phyloP scores from a whole-genome alignment of 2,888 invertebrate genomes.

The Clistopyga incitator region DNA sequence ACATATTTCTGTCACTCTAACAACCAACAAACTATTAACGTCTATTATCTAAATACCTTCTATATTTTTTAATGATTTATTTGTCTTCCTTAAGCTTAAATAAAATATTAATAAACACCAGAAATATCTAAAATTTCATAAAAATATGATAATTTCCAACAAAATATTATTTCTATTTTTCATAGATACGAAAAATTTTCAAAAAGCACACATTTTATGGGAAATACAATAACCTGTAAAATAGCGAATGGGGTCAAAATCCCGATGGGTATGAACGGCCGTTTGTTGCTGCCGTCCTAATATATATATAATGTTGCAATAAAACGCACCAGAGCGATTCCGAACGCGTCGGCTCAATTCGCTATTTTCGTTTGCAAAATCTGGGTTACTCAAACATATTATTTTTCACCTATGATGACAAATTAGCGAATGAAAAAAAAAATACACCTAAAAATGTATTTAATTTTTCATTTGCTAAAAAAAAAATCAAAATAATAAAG shows the following conservation, averaged over 20 bases:
- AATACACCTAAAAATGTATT: neutral
- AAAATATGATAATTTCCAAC: too few relatives aligned
- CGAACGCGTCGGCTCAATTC: conserved; percentile 51
- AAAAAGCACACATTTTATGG: neutral
- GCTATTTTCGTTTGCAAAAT: conserved; percentile 81
- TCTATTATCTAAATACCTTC: neutral
- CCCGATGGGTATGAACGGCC: conserved; percentile 16
- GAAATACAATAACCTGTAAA: conserved; percentile 4
- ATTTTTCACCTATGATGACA: conserved; percentile 29
- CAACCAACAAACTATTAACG: neutral
- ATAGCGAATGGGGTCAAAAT: conserved; percentile 18
- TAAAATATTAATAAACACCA: too few relatives aligned
- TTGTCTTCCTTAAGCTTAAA: too few relatives aligned
- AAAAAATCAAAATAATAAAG: neutral
- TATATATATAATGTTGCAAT: conserved; percentile 58
- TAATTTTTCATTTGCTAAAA: neutral
- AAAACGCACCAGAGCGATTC: conserved; percentile 49
- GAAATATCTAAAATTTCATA: too few relatives aligned
- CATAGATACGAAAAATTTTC: neutral
- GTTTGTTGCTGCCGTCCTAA: conserved; percentile 14
- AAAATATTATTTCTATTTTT: too few relatives aligned
- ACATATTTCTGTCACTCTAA: neutral
- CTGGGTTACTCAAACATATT: conserved; percentile 80
- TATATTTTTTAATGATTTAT: too few relatives aligned
- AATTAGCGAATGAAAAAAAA: neutral